Evolutionary conservation across 2,888 invertebrate genomes (phyloP).

Genomic region (Epinotia nisella): DNA sequence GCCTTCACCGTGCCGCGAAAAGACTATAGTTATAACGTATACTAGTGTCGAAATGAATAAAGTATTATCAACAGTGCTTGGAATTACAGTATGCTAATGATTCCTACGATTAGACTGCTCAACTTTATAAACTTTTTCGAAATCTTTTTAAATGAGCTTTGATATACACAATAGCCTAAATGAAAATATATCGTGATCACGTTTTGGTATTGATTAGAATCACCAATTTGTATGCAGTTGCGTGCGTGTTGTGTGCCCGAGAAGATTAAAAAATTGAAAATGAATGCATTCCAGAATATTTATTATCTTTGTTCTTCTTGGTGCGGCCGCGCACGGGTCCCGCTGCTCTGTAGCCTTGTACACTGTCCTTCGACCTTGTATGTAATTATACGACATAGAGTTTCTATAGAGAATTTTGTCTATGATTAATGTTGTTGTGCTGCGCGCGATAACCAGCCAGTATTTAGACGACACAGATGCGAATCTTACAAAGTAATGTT

Average conservation of each 20-base stretch:
- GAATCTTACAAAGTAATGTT: slow-evolving; percentile 76
- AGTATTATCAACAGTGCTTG: slow-evolving; percentile 53
- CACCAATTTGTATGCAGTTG: slow-evolving; percentile 32
- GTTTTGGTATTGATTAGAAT: slow-evolving; percentile 40
- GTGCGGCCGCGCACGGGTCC: slow-evolving; percentile 30
- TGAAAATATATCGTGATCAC: slow-evolving; percentile 30
- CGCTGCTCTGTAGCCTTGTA: slow-evolving; percentile 34
- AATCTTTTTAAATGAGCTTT: slow-evolving; percentile 46
- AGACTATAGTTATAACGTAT: slow-evolving; percentile 35
- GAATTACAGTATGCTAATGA: slow-evolving; percentile 54
- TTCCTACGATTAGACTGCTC: slow-evolving; percentile 62
- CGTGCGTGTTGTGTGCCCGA: slow-evolving; percentile 38
- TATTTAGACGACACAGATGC: slow-evolving; percentile 74
- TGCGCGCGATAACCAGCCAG: slow-evolving; percentile 74
- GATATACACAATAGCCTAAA: slow-evolving; percentile 42
- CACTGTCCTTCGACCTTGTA: slow-evolving; percentile 41
- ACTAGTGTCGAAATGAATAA: slow-evolving; percentile 42
- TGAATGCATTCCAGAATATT: slow-evolving; percentile 75
- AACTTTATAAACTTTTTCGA: slow-evolving; percentile 45
- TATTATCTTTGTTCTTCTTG: slow-evolving; percentile 52
- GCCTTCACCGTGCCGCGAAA: slow-evolving; percentile 13
- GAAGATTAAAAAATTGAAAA: slow-evolving; percentile 50
- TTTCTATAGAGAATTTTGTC: slow-evolving; percentile 58
- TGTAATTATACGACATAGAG: slow-evolving; percentile 70
- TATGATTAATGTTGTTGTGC: slow-evolving; percentile 53